phyloP scores from a whole-genome alignment of 2,797 vertebrate genomes.

The Otus scops region DNA sequence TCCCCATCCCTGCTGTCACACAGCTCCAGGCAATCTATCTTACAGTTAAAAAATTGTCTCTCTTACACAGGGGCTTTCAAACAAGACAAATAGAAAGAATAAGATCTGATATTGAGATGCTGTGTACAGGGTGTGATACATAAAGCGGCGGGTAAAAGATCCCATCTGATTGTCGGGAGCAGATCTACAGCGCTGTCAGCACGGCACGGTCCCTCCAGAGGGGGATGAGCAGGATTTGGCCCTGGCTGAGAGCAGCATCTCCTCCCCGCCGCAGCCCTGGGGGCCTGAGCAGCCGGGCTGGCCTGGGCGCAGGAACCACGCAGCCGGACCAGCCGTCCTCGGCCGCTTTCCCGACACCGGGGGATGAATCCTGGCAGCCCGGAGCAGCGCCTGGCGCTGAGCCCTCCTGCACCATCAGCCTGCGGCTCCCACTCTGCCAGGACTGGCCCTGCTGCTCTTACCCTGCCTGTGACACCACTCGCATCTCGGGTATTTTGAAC shows the following conservation, averaged over 20 bases:
- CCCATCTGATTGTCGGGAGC: neutral
- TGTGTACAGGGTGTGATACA: conserved; percentile 16
- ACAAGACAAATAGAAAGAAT: conserved; percentile 64
- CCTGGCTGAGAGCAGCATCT: neutral
- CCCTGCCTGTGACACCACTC: neutral
- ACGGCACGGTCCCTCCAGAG: fast-evolving
- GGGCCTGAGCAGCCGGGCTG: fast-evolving
- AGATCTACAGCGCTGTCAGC: neutral
- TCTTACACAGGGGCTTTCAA: conserved; percentile 67
- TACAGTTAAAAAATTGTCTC: conserved; percentile 67
- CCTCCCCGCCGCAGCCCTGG: fast-evolving
- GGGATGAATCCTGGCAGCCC: neutral
- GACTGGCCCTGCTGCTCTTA: neutral
- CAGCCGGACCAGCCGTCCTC: fast-evolving
- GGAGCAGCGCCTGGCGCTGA: neutral
- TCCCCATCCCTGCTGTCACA: conserved; percentile 38
- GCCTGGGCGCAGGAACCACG: fast-evolving
- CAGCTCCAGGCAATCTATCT: conserved; percentile 67
- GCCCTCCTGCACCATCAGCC: neutral
- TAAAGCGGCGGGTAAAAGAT: neutral
- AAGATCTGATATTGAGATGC: conserved; percentile 43
- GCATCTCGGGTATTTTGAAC: neutral
- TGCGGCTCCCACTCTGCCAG: too few species aligned
- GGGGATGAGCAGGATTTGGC: neutral
- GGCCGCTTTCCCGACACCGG: fast-evolving